phyloP scores from a whole-genome alignment of 2,888 invertebrate genomes.

The Cosmia pyralina region DNA sequence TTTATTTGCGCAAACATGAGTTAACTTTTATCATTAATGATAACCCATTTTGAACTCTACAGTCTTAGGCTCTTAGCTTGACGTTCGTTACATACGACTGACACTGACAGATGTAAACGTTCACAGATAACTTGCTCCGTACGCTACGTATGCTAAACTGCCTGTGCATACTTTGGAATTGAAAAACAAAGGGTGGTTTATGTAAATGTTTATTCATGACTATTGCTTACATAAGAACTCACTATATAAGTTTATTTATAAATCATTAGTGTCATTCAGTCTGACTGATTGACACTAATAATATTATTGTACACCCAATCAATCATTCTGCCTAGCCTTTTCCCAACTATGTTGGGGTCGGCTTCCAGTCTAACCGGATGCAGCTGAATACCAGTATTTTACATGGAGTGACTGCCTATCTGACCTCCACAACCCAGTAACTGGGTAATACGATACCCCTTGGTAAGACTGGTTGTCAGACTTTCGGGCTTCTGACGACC shows the following conservation, averaged over 20 bases:
- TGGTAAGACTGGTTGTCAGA: too few relatives aligned
- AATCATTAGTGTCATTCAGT: slow-evolving; percentile 13
- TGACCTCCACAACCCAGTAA: too few relatives aligned
- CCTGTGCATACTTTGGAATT: slow-evolving; percentile 13
- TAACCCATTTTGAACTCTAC: slow-evolving; percentile 88
- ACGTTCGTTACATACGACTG: slow-evolving; percentile 60
- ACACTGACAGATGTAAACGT: slow-evolving; percentile 47
- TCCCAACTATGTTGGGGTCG: too few relatives aligned
- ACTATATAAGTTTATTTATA: slow-evolving; percentile 4
- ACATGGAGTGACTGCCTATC: too few relatives aligned
- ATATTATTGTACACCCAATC: too few relatives aligned
- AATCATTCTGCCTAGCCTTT: too few relatives aligned
- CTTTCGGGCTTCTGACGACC: too few relatives aligned
- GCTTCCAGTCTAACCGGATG: too few relatives aligned
- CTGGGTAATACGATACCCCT: too few relatives aligned
- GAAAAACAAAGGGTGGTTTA: slow-evolving; percentile 22
- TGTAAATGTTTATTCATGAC: slow-evolving; percentile 46
- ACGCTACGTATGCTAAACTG: slow-evolving; percentile 31
- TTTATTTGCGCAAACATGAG: slow-evolving; percentile 71
- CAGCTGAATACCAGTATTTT: too few relatives aligned
- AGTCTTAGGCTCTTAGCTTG: slow-evolving; percentile 64
- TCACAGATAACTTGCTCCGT: slow-evolving; percentile 30
- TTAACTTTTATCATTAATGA: slow-evolving; percentile 79
- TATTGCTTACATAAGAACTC: slow-evolving; percentile 49
- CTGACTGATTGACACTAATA: too few relatives aligned